phyloP scores from a whole-genome alignment of 2,113 vertebrate species.

The Anguilla japonica region DNA sequence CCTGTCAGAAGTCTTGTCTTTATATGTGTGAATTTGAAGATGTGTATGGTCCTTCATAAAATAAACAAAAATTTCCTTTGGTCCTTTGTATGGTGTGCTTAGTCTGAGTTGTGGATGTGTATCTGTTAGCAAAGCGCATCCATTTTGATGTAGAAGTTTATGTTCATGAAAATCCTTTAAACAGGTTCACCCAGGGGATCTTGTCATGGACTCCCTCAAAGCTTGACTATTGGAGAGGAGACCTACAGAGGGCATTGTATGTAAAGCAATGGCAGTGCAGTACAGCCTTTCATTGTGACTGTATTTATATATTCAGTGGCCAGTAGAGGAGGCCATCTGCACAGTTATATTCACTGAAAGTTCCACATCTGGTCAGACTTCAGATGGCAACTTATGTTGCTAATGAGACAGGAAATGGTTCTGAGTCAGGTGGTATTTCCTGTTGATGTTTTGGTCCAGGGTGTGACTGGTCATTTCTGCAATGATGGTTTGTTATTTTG shows the following conservation, averaged over 20 bases:
- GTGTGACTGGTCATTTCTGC: neutral
- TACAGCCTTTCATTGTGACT: neutral
- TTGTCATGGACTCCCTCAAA: no score
- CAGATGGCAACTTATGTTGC: slow-evolving; percentile 21
- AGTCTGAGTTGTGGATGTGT: neutral
- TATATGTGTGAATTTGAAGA: neutral
- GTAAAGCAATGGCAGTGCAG: neutral
- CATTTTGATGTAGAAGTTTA: neutral
- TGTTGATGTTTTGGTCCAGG: slow-evolving; percentile 10
- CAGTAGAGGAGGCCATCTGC: slow-evolving; percentile 30
- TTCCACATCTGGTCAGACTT: neutral
- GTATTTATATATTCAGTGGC: neutral
- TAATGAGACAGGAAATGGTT: slow-evolving; percentile 9
- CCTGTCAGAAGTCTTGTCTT: neutral
- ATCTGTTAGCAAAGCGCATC: neutral
- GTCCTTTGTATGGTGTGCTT: slow-evolving; percentile 33
- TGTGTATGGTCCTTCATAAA: slow-evolving; percentile 30
- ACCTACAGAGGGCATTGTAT: neutral
- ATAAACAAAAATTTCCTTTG: slow-evolving; percentile 59
- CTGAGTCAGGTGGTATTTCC: slow-evolving; percentile 24
- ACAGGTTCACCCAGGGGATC: no score
- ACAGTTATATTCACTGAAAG: neutral
- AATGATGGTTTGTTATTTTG: neutral
- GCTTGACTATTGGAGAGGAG: no score
- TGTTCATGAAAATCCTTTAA: neutral